Conservation (phyloP, 2,888 invertebrate species). For the Caenorhabditis imperialis region DNA sequence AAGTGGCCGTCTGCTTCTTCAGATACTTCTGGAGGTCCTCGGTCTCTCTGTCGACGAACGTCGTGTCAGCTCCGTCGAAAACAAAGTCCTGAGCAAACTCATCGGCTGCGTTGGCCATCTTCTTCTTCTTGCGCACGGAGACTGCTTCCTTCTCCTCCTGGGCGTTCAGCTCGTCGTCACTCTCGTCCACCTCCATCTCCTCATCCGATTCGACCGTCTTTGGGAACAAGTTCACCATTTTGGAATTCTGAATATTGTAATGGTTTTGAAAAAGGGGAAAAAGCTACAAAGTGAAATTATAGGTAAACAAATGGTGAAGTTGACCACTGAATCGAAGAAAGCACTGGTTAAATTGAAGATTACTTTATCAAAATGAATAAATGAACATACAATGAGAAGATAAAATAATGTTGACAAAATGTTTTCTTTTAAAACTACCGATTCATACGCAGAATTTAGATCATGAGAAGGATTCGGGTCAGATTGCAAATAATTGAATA, state of each 20-base stretch:
- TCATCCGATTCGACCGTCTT: constrained; percentile 67
- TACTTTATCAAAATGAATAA: no score
- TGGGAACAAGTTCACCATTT: constrained; percentile 61
- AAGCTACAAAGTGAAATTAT: background rate
- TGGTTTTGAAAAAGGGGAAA: background rate
- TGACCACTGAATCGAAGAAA: no score
- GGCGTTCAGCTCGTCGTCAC: constrained; percentile 54
- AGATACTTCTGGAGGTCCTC: constrained; percentile 67
- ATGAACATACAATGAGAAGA: no score
- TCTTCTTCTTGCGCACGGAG: constrained; percentile 67
- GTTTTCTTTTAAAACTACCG: no score
- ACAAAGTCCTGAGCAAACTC: constrained; percentile 66
- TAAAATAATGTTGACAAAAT: no score
- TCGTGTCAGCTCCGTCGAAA: constrained; percentile 53
- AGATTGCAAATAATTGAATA: no score
- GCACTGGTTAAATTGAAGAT: no score
- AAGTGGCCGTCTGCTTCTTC: constrained; percentile 68
- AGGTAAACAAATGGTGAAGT: no score
- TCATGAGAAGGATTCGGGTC: no score
- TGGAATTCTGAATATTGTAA: background rate
- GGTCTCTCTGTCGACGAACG: constrained; percentile 56
- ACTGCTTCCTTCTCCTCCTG: constrained; percentile 63
- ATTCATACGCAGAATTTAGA: no score
- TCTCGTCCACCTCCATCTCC: constrained; percentile 61
- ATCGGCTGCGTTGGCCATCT: constrained; percentile 65